Evolutionary conservation across 2,113 vertebrate species (phyloP), one percentile per base, ranked within the genome.

Genomic region (Herpetotheres cachinnans): DNA sequence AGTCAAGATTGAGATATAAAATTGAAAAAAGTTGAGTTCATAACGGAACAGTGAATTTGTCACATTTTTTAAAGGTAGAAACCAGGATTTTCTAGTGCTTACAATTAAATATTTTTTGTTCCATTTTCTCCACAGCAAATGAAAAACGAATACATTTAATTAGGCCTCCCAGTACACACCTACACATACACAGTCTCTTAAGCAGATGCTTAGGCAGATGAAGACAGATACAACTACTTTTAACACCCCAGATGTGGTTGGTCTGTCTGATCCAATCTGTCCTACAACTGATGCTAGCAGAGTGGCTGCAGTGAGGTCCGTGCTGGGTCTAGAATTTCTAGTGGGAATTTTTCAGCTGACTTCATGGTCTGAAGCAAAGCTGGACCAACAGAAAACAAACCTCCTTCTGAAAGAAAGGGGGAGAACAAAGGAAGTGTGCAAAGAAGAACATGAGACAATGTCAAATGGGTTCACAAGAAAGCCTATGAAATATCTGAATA

Each of bases 381-480:
- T 40, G 34, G 63, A 91, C 10, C 47, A 86, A 58, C 38, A 88
- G 42, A 62, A 90, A 93, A 83, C 24, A 73, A 94, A 74, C 4
- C 66, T 77, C 12, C 5, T 29, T 46, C 46, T 42, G 47, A 84
- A 92, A 82, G n/a, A 74, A 86, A 12, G 2, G 29, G 36, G 22
- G 24, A 65, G 59, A 86, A 93, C 36, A 86, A 90, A 93, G 82
- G 71, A 90, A 66, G 24, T 3, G 36, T 1, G 2, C 62, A 67
- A 88, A 55, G 16, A 83, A 27, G 56, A 90, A 83, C 79, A 71
- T 0, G 4, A 92, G 89, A 87, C 24, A 17, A 69, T 94, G 95
- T 87, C 93, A 95, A 91, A 94, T 2, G 86, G 81, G 89, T 95
- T 95, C 95, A 96, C 46, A 85, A 78, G 36, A 56, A 89, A 32